Conservation (phyloP, 2,888 invertebrate species). For the Choreutis nemorana region DNA sequence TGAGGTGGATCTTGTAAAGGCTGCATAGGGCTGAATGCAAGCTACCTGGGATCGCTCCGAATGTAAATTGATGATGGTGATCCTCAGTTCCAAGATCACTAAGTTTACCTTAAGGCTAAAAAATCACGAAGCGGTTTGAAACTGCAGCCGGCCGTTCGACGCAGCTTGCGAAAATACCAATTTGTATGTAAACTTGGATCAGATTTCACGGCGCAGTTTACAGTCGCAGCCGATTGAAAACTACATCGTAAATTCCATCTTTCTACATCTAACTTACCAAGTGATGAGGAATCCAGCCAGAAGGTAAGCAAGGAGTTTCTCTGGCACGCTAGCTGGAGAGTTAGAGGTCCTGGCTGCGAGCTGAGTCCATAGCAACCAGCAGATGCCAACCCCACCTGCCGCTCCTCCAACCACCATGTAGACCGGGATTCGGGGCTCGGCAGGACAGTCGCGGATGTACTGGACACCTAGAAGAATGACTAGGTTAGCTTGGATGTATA, state of each 20-base stretch:
- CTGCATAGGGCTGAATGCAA: no score
- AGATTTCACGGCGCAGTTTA: no score
- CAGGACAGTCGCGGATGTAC: slow-evolving; percentile 80
- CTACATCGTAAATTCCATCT: neutral
- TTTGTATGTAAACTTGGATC: no score
- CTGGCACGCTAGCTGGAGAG: slow-evolving; percentile 58
- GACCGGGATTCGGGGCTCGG: slow-evolving; percentile 78
- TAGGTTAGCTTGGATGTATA: neutral
- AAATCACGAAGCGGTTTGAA: no score
- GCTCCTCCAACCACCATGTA: slow-evolving; percentile 87
- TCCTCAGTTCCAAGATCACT: no score
- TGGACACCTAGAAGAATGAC: slow-evolving; percentile 70
- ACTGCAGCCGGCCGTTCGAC: no score
- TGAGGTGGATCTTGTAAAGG: no score
- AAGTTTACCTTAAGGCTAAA: no score
- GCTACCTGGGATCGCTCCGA: no score
- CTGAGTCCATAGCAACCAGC: slow-evolving; percentile 72
- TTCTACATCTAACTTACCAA: slow-evolving; percentile 58
- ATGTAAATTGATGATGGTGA: no score
- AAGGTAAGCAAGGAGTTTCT: slow-evolving; percentile 71
- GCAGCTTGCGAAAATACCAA: no score
- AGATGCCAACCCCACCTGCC: slow-evolving; percentile 75
- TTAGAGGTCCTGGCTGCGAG: slow-evolving; percentile 68
- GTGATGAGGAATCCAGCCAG: slow-evolving; percentile 74
- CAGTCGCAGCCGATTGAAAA: no score